These are phyloP conservation scores for Pocillopora verrucosa DNA, from an alignment of 64 coral and sea anemone species.

Conservation along the genomic window DNA sequence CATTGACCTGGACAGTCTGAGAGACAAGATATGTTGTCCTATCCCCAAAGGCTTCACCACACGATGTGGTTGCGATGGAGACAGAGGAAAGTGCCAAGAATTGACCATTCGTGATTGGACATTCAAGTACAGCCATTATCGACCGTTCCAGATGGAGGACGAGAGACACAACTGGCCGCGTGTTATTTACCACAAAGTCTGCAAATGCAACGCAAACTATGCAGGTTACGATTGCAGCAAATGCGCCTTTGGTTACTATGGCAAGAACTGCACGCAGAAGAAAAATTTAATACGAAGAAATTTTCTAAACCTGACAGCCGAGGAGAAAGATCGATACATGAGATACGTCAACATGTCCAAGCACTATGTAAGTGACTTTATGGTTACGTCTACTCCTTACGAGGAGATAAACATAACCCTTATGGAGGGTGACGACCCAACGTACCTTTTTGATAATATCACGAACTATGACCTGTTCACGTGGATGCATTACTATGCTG, in stretches of 20 bases:
- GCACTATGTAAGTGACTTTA: not conserved
- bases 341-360: not conserved
- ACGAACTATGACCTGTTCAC: slow-evolving; percentile 45
- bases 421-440: slow-evolving; percentile 7
- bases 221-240: too few species aligned
- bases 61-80: slow-evolving; percentile 44
- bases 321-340: not conserved
- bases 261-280: slow-evolving; percentile 45
- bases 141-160: not conserved
- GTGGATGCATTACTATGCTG: slow-evolving; percentile 74
- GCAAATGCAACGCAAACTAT: too few species aligned
- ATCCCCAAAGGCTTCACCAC: slow-evolving; percentile 34
- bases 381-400: not conserved
- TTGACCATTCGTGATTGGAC: slow-evolving; percentile 46
- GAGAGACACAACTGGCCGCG: not conserved
- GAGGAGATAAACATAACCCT: not conserved
- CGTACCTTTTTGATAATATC: slow-evolving; percentile 18
- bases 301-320: not conserved
- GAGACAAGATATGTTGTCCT: slow-evolving; percentile 62
- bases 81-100: slow-evolving; percentile 57
- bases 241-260: slow-evolving; percentile 78
- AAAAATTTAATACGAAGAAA: slow-evolving; percentile 33
- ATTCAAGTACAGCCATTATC: not conserved
- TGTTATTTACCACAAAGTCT: not conserved
- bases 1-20: slow-evolving; percentile 18